A percentile compares a stretch with the other conserved stretches of the same genome.
These are phyloP conservation scores for Cyrtorhinus lividipennis DNA, from an alignment of 1,140 invertebrate genomes.

Conservation along the genomic window DNA sequence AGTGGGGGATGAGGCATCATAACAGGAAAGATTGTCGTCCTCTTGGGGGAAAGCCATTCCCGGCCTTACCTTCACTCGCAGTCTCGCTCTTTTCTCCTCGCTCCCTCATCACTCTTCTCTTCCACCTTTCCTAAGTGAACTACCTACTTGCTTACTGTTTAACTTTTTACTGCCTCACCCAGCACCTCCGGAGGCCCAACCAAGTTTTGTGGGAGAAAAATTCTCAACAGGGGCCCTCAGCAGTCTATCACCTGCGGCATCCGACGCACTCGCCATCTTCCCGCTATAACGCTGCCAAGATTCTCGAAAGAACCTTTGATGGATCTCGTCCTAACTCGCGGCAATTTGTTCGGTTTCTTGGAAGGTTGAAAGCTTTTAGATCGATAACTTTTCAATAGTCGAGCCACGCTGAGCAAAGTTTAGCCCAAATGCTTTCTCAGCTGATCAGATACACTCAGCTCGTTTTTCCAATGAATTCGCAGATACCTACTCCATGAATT, in stretches of 20 bases:
- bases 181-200: background rate
- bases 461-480: too few species aligned
- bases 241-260: background rate
- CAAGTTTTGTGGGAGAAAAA: background rate
- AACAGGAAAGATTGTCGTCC: conserved; percentile 13
- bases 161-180: background rate
- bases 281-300: too few species aligned
- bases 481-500: too few species aligned
- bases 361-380: too few species aligned
- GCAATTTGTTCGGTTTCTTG: too few species aligned
- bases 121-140: background rate
- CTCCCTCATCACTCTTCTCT: background rate
- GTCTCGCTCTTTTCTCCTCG: background rate
- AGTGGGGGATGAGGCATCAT: conserved; percentile 7
- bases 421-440: too few species aligned
- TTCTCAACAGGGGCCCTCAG: background rate
- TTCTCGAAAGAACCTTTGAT: too few species aligned
- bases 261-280: too few species aligned
- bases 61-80: background rate
- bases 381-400: too few species aligned
- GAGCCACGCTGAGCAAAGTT: too few species aligned
- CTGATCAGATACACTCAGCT: too few species aligned
- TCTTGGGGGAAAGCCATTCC: conserved; percentile 10
- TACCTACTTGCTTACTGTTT: conserved; percentile 2
- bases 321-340: too few species aligned